Percentiles rank a stretch among this genome's conserved stretches.
These are phyloP conservation scores for Malaclemys terrapin DNA, from an alignment of 2,113 vertebrate species.

Conservation along the genomic window DNA sequence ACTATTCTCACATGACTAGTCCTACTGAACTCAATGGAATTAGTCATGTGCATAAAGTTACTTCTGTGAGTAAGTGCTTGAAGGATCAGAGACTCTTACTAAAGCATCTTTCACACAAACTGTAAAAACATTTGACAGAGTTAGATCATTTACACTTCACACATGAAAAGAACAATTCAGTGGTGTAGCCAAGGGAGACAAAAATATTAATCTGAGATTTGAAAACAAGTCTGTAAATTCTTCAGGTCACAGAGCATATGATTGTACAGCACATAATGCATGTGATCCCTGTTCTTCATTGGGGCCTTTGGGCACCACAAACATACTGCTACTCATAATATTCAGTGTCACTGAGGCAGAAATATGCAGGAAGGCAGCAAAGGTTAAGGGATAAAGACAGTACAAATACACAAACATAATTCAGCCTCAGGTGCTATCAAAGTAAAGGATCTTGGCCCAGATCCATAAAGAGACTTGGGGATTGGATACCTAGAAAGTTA, in stretches of 20 bases:
- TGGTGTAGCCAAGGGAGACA: not conserved
- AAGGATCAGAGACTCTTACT: not conserved
- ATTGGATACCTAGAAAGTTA: not conserved
- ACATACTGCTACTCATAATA: not conserved
- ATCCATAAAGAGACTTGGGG: not conserved
- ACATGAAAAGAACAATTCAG: not conserved
- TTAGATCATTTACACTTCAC: not conserved
- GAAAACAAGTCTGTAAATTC: not conserved
- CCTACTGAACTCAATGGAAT: fast-evolving
- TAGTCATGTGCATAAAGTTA: not conserved
- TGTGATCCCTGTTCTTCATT: not conserved
- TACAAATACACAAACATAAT: not conserved
- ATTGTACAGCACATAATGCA: not conserved
- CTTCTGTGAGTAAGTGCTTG: not conserved
- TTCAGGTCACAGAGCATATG: fast-evolving
- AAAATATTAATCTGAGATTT: not conserved
- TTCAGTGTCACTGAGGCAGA: not conserved
- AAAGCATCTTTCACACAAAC: not conserved
- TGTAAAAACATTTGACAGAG: not conserved
- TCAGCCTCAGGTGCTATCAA: fast-evolving
- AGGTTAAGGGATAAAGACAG: not conserved
- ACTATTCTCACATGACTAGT: fast-evolving
- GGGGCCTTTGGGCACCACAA: not conserved
- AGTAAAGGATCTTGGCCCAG: not conserved
- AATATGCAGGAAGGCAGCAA: not conserved